Conservation (phyloP, 2,113 vertebrate species). For the Rhabdomys dilectus region DNA sequence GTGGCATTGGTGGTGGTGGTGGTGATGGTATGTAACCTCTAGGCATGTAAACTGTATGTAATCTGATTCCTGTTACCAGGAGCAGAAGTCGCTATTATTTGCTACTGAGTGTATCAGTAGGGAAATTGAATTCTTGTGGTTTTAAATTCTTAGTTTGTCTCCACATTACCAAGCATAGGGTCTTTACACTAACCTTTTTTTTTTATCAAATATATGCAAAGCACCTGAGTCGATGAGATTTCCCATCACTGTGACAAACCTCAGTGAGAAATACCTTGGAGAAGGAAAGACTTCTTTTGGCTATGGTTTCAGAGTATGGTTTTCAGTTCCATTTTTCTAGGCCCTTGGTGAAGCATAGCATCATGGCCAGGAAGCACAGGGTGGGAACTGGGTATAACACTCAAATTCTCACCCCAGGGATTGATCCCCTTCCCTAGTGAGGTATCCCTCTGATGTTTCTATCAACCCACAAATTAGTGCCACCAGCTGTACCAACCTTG, state of each 20-base stretch:
- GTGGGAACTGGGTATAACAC: neutral
- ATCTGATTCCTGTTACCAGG: neutral
- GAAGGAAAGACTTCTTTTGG: neutral
- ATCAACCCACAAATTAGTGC: neutral
- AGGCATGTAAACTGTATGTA: neutral
- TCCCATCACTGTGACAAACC: neutral
- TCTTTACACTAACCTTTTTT: too few species aligned
- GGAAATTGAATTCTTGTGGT: neutral
- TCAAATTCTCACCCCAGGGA: neutral
- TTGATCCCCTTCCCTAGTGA: neutral
- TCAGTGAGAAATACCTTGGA: neutral
- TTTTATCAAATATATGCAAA: neutral
- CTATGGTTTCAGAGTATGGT: neutral
- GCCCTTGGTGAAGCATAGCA: neutral
- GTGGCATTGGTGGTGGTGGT: neutral
- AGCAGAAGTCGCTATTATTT: neutral
- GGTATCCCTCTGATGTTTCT: neutral
- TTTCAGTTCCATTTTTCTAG: neutral
- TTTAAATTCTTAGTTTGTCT: constrained; percentile 4
- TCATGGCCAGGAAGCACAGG: neutral
- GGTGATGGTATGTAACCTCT: too few species aligned
- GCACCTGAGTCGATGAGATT: neutral
- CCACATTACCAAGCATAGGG: too few species aligned
- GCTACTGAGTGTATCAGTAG: neutral
- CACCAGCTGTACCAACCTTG: neutral